phyloP scores from a whole-genome alignment of 2,888 invertebrate genomes.

The Autographa gamma region DNA sequence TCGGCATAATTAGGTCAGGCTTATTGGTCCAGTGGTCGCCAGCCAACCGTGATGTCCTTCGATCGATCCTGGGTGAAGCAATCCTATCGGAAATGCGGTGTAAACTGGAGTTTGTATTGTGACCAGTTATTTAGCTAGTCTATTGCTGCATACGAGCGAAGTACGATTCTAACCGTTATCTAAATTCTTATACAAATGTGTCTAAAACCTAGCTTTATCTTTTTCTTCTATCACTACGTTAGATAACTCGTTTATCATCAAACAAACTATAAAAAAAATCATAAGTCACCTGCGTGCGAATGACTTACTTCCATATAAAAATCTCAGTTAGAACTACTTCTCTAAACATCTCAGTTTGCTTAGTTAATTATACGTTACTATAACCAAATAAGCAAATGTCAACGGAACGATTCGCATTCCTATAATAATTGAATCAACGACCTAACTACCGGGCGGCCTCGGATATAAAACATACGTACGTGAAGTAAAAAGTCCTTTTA shows the following conservation, averaged over 20 bases:
- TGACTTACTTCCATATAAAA: neutral
- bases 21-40: neutral
- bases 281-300: neutral
- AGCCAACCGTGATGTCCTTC: neutral
- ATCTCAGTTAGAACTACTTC: neutral
- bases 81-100: neutral
- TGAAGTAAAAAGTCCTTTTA: conserved; percentile 2
- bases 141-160: neutral
- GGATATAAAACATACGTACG: conserved; percentile 9
- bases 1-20: conserved; percentile 1
- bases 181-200: neutral
- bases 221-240: neutral
- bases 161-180: neutral
- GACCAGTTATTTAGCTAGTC: neutral
- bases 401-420: conserved; percentile 33
- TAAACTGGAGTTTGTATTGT: neutral
- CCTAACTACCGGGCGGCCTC: conserved; percentile 15
- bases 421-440: conserved; percentile 41
- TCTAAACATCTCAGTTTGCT: neutral
- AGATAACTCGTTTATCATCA: neutral
- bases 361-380: neutral
- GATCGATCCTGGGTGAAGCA: neutral
- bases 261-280: neutral
- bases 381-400: conserved; percentile 24
- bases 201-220: neutral